Evolutionary conservation across 2,113 vertebrate genomes (phyloP).

Genomic region (Plectropomus leopardus): DNA sequence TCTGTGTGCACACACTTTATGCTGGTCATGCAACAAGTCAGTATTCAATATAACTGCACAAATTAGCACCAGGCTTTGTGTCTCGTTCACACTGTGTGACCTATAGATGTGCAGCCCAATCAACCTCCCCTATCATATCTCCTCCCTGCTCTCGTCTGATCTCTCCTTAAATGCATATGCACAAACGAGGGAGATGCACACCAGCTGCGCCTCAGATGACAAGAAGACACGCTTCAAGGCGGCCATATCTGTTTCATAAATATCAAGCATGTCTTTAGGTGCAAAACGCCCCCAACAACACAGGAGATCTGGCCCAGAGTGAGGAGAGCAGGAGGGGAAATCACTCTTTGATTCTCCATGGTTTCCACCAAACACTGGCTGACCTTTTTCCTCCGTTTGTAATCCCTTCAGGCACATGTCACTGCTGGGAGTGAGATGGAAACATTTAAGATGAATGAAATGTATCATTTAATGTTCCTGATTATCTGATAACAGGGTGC

Average conservation of each 20-base stretch:
- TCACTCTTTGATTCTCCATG: slow-evolving; percentile 43
- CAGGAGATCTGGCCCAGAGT: not conserved
- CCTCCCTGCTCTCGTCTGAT: not conserved
- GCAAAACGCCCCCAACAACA: slow-evolving; percentile 20
- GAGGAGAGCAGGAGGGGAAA: not conserved
- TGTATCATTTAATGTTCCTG: not conserved
- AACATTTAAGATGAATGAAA: not conserved
- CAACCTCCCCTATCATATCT: not conserved
- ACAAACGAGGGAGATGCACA: slow-evolving; percentile 1
- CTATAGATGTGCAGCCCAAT: not conserved
- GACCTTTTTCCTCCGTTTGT: slow-evolving; percentile 53
- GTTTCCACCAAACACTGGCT: slow-evolving; percentile 31
- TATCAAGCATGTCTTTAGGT: slow-evolving; percentile 34
- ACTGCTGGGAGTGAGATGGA: not conserved
- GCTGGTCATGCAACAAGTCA: not conserved
- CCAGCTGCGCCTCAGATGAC: slow-evolving; percentile 41
- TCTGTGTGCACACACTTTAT: not conserved
- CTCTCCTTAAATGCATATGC: slow-evolving; percentile 23
- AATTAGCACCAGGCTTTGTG: not conserved
- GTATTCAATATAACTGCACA: not conserved
- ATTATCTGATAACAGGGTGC: too few species aligned
- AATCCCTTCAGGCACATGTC: slow-evolving; percentile 3
- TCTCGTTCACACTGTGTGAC: not conserved
- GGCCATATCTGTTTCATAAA: slow-evolving; percentile 43
- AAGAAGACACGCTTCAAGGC: slow-evolving; percentile 37